These are phyloP conservation scores for Drosophila azteca DNA, from an alignment of 1,140 invertebrate species.

Conservation along the genomic window DNA sequence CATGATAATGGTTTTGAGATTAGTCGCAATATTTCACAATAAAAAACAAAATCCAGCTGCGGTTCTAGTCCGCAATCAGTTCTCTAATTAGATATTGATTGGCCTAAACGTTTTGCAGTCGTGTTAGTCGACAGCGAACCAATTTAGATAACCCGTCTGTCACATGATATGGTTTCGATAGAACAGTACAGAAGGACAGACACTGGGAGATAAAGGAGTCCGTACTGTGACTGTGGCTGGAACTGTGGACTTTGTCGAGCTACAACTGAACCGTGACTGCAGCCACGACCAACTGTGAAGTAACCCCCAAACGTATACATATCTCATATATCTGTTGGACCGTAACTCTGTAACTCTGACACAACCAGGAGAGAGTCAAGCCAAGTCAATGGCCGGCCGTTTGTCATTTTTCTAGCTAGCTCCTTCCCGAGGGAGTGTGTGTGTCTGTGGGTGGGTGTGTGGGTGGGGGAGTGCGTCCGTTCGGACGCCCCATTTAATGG, in stretches of 20 bases:
- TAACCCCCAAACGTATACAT: conserved; percentile 7
- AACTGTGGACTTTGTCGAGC: conserved; percentile 9
- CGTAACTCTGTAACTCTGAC: not conserved
- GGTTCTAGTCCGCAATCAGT: conserved; percentile 50
- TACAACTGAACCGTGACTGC: conserved; percentile 34
- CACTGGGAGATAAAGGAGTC: conserved; percentile 31
- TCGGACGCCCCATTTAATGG: conserved; percentile 48
- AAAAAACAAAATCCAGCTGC: conserved; percentile 49
- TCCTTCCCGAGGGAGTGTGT: conserved; percentile 21
- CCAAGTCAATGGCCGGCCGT: conserved; percentile 63
- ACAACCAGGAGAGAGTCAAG: conserved; percentile 4
- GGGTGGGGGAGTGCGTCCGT: conserved; percentile 3
- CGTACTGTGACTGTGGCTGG: no score
- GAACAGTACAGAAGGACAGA: not conserved
- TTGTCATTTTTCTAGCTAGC: conserved; percentile 35
- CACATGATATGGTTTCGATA: conserved; percentile 30
- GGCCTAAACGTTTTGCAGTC: conserved; percentile 47
- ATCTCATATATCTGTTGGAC: not conserved
- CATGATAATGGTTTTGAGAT: conserved; percentile 4
- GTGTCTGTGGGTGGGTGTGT: not conserved
- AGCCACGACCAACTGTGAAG: conserved; percentile 15
- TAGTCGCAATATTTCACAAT: conserved; percentile 25
- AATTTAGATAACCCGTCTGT: conserved; percentile 62
- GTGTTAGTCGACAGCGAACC: conserved; percentile 28
- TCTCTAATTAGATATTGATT: conserved; percentile 77